Percentiles rank a stretch among this genome's conserved stretches.
phyloP scores from a whole-genome alignment of 1,140 invertebrate genomes.

The Ips nitidus region DNA sequence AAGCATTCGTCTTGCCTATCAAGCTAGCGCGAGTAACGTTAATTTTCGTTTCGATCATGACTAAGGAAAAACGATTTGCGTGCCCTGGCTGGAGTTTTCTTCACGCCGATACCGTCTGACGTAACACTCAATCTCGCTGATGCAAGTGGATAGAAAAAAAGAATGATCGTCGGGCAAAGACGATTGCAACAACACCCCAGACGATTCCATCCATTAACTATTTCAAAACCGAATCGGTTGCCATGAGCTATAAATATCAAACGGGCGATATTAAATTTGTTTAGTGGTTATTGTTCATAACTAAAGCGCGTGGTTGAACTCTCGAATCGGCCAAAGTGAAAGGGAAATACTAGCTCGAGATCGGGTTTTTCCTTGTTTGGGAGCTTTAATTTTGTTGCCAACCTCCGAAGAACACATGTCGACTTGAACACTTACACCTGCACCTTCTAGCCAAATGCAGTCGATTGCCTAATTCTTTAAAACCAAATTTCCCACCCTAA shows the following conservation, averaged over 20 bases:
- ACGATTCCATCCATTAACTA: not conserved
- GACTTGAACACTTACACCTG: slow-evolving; percentile 9
- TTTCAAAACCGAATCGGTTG: not conserved
- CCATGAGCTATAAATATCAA: slow-evolving; percentile 13
- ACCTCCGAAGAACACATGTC: slow-evolving; percentile 21
- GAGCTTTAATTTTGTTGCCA: slow-evolving; percentile 21
- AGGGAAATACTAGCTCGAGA: slow-evolving; percentile 12
- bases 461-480: not conserved
- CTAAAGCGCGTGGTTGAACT: slow-evolving; percentile 13
- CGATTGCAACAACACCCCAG: too few relatives aligned
- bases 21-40: not conserved
- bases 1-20: slow-evolving; percentile 7
- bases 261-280: slow-evolving; percentile 10
- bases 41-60: not conserved
- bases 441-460: not conserved
- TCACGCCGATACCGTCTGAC: too few relatives aligned
- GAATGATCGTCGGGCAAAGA: too few relatives aligned
- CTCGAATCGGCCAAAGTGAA: slow-evolving; percentile 12
- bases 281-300: slow-evolving; percentile 10
- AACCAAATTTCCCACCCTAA: too few relatives aligned
- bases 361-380: slow-evolving; percentile 14
- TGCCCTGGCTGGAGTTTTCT: not conserved
- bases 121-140: too few relatives aligned
- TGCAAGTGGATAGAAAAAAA: too few relatives aligned
- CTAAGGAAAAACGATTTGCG: slow-evolving; percentile 4